A percentile compares a stretch with the other conserved stretches of the same genome.
These are phyloP conservation scores for Drosophila macrospina DNA, from an alignment of 2,888 invertebrate species.

Conservation along the genomic window DNA sequence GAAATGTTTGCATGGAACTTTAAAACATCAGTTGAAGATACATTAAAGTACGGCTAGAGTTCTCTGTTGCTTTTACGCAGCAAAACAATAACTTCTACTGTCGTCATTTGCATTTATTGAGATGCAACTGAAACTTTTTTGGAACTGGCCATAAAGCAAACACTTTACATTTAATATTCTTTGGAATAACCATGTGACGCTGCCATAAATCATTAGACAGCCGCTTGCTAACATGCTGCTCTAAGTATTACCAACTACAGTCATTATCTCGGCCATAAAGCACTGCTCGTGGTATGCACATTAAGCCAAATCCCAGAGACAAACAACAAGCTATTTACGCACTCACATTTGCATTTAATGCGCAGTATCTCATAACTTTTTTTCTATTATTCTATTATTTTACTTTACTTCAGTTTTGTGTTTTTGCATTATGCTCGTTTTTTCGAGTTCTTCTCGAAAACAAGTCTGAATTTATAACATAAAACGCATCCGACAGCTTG, in stretches of 20 bases:
- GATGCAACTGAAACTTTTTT: not conserved
- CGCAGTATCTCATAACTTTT: slow-evolving; percentile 21
- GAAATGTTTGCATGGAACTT: too few relatives aligned
- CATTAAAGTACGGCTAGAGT: too few relatives aligned
- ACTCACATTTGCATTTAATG: slow-evolving; percentile 53
- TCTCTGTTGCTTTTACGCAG: not conserved
- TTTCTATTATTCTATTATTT: not conserved
- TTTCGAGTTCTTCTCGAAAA: slow-evolving; percentile 51
- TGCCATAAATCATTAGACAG: slow-evolving; percentile 35
- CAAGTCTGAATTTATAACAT: slow-evolving; percentile 76
- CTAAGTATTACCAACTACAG: slow-evolving; percentile 7
- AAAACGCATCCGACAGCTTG: slow-evolving; percentile 76
- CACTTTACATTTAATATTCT: not conserved
- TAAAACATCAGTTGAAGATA: not conserved
- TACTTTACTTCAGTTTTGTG: slow-evolving; percentile 6
- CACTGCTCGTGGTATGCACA: not conserved
- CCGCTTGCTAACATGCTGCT: slow-evolving; percentile 9
- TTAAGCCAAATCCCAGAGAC: slow-evolving; percentile 12
- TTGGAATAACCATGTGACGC: not conserved
- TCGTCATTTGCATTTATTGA: not conserved
- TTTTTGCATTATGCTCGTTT: slow-evolving; percentile 8
- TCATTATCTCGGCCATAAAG: slow-evolving; percentile 32
- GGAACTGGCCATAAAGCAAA: not conserved
- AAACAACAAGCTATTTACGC: slow-evolving; percentile 26
- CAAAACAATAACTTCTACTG: not conserved